phyloP scores from a whole-genome alignment of 2,797 vertebrate genomes.

The Tolypeutes matacus region DNA sequence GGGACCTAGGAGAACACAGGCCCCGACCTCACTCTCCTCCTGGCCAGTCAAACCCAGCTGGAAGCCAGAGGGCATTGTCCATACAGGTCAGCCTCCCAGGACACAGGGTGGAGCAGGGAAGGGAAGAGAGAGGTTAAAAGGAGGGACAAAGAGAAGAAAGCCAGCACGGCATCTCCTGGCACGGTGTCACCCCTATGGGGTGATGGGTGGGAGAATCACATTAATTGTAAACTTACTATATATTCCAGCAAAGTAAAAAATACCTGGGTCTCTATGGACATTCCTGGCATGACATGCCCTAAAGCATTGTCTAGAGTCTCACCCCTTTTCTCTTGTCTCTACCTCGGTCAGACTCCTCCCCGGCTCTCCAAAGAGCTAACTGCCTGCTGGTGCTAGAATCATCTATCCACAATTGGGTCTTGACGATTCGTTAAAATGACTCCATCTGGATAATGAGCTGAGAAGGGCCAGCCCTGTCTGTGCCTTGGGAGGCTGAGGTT shows the following conservation, averaged over 20 bases:
- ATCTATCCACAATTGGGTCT: slow-evolving; percentile 45
- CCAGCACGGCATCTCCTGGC: not conserved
- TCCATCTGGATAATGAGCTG: slow-evolving; percentile 62
- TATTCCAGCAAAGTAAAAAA: not conserved
- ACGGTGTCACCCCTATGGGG: fast-evolving
- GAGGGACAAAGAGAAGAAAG: not conserved
- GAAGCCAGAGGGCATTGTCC: not conserved
- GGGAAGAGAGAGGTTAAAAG: not conserved
- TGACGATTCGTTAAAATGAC: slow-evolving; percentile 48
- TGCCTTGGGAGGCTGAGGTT: not conserved
- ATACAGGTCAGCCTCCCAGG: not conserved
- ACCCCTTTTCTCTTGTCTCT: not conserved
- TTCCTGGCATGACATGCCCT: not conserved
- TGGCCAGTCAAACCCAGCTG: not conserved
- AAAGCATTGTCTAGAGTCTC: not conserved
- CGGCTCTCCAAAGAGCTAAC: not conserved
- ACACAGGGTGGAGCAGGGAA: not conserved
- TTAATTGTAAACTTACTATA: not conserved
- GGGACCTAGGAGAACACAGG: not conserved
- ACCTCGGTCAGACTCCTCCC: not conserved
- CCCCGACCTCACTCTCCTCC: not conserved
- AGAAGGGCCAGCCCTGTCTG: not conserved
- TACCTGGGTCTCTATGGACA: not conserved
- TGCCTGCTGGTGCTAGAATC: not conserved
- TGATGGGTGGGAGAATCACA: not conserved